Conservation (phyloP, 2,797 vertebrate genomes). For the Micropoecilia bifurca region DNA sequence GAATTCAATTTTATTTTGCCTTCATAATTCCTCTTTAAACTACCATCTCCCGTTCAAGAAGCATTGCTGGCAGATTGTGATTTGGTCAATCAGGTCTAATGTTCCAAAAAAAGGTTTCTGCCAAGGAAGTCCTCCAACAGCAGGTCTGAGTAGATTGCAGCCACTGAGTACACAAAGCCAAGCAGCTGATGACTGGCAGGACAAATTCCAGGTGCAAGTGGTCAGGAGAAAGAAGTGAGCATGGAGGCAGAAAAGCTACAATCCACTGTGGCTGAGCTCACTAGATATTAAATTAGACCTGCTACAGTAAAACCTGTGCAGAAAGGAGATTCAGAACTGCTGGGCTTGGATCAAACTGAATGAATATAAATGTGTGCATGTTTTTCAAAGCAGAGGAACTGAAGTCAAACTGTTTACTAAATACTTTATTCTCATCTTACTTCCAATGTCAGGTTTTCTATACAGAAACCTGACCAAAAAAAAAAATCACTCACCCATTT, state of each 20-base stretch:
- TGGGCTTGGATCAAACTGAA: not conserved
- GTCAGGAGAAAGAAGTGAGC: not conserved
- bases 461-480: not conserved
- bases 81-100: not conserved
- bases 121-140: not conserved
- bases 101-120: not conserved
- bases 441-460: not conserved
- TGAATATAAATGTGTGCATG: not conserved
- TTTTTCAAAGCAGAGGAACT: not conserved
- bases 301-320: not conserved
- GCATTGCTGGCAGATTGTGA: not conserved
- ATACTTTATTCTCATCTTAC: not conserved
- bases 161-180: not conserved
- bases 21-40: not conserved
- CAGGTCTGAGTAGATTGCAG: not conserved
- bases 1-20: not conserved
- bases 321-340: not conserved
- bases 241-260: slow-evolving; percentile 2
- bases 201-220: not conserved
- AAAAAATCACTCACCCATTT: not conserved
- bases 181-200: slow-evolving; percentile 10
- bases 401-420: not conserved
- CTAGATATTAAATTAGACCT: not conserved
- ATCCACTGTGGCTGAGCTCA: not conserved
- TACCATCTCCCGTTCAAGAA: no score